A percentile compares a stretch with the other conserved stretches of the same genome.
These are phyloP conservation scores for Pardosa pseudoannulata DNA, from an alignment of 2,888 invertebrate species.

Conservation along the genomic window DNA sequence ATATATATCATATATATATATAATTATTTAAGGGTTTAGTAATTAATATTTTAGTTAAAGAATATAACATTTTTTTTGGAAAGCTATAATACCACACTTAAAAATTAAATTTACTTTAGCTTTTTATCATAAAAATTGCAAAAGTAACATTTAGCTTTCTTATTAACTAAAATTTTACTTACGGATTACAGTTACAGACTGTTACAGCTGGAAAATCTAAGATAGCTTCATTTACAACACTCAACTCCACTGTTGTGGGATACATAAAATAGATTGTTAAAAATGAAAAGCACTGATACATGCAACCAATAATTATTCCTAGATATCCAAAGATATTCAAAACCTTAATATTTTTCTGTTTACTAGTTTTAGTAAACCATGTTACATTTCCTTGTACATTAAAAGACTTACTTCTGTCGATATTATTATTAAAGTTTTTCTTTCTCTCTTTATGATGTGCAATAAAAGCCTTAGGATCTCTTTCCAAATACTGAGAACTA, in stretches of 20 bases:
- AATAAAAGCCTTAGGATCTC: neutral
- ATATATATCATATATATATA: too few species aligned
- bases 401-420: neutral
- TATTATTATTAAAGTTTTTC: neutral
- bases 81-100: too few species aligned
- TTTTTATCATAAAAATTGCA: too few species aligned
- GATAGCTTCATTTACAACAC: conserved; percentile 31
- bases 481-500: neutral
- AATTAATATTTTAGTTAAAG: too few species aligned
- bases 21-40: too few species aligned
- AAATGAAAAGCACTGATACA: conserved; percentile 51
- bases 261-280: conserved; percentile 26
- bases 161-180: too few species aligned
- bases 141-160: too few species aligned
- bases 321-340: conserved; percentile 31
- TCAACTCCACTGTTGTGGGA: conserved; percentile 58
- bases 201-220: conserved; percentile 64
- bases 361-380: too few species aligned
- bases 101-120: too few species aligned
- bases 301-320: conserved; percentile 32
- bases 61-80: too few species aligned
- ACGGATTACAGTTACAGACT: conserved; percentile 65
- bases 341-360: neutral
- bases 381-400: too few species aligned
- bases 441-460: neutral